Evolutionary conservation across 2,888 invertebrate species (phyloP).

Genomic region (Halocaridina rubra): DNA sequence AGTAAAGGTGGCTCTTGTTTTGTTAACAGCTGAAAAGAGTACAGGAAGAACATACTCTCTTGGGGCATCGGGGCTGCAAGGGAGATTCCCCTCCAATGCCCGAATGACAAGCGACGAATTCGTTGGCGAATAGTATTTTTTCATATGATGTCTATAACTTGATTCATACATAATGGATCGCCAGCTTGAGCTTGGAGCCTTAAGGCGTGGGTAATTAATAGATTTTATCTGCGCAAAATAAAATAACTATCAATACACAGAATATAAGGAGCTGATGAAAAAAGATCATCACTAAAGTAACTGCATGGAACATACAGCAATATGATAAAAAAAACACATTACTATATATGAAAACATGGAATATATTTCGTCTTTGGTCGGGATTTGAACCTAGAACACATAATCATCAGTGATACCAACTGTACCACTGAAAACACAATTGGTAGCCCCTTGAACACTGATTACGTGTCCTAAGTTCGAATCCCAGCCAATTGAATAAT

Average conservation of each 20-base stretch:
- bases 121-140: conserved; percentile 26
- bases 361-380: no score
- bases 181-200: not conserved
- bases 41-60: not conserved
- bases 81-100: not conserved
- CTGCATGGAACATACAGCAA: not conserved
- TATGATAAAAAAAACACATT: not conserved
- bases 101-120: conserved; percentile 21
- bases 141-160: not conserved
- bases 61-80: not conserved
- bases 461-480: not conserved
- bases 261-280: no score
- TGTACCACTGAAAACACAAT: not conserved
- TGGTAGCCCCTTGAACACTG: not conserved
- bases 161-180: conserved; percentile 9
- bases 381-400: no score
- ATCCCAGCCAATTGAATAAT: not conserved
- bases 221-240: conserved; percentile 26
- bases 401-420: not conserved
- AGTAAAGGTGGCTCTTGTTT: not conserved
- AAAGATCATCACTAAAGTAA: no score
- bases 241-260: not conserved
- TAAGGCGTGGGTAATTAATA: not conserved
- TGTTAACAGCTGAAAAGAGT: conserved; percentile 5
- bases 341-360: no score